Evolutionary conservation across 2,888 invertebrate genomes (phyloP).

Genomic region (Drosophila birchii): DNA sequence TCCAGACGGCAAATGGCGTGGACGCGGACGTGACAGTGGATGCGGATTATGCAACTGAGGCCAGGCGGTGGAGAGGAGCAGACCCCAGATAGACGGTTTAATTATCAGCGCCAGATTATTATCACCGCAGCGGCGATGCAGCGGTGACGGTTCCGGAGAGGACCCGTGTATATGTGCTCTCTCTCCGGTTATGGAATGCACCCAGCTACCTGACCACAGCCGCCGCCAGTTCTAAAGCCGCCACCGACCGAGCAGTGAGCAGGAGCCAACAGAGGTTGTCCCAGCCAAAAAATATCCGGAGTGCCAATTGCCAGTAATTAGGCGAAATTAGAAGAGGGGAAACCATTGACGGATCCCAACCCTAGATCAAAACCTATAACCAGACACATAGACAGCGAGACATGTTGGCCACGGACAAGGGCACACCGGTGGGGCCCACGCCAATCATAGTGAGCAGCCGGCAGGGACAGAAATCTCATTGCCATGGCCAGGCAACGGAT

Average conservation of each 20-base stretch:
- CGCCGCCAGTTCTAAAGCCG: slow-evolving; percentile 56
- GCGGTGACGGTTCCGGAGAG: slow-evolving; percentile 28
- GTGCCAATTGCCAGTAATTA: slow-evolving; percentile 46
- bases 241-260: slow-evolving; percentile 58
- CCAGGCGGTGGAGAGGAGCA: slow-evolving; percentile 29
- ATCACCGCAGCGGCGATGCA: slow-evolving; percentile 61
- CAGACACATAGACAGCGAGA: not conserved
- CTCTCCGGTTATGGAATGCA: slow-evolving; percentile 38
- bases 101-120: slow-evolving; percentile 69
- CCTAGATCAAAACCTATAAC: not conserved
- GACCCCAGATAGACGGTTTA: slow-evolving; percentile 52
- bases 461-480: slow-evolving; percentile 53
- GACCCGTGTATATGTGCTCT: slow-evolving; percentile 19
- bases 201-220: slow-evolving; percentile 22
- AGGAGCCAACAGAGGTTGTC: slow-evolving; percentile 27
- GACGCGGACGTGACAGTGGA: slow-evolving; percentile 12
- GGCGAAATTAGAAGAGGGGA: slow-evolving; percentile 33
- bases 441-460: slow-evolving; percentile 60
- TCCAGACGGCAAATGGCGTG: slow-evolving; percentile 44
- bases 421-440: slow-evolving; percentile 44
- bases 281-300: slow-evolving; percentile 41
- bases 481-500: slow-evolving; percentile 42
- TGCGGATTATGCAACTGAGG: slow-evolving; percentile 43
- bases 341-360: slow-evolving; percentile 9
- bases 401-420: slow-evolving; percentile 66